These are phyloP conservation scores for Clostera curtula DNA, from an alignment of 2,888 invertebrate genomes.

Conservation along the genomic window DNA sequence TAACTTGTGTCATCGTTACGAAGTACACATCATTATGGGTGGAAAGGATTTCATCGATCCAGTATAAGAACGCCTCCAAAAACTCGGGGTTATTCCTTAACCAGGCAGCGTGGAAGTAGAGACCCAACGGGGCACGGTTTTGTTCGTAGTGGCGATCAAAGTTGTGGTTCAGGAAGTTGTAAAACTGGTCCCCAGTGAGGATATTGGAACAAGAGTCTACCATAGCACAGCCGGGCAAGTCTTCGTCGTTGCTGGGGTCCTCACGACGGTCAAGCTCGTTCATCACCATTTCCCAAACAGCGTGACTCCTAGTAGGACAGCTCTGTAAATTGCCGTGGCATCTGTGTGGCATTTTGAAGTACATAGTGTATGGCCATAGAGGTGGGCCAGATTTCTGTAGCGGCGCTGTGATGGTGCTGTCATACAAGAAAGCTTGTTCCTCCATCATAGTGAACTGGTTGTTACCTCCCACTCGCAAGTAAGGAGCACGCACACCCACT, in stretches of 20 bases:
- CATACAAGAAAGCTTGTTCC: constrained; percentile 95
- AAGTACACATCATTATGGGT: constrained; percentile 95
- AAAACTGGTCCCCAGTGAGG: constrained; percentile 93
- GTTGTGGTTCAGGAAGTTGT: constrained; percentile 94
- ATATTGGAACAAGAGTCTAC: constrained; percentile 96
- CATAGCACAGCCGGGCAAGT: constrained; percentile 94
- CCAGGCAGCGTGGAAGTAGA: constrained; percentile 97
- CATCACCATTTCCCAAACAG: constrained; percentile 97
- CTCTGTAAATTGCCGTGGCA: constrained; percentile 95
- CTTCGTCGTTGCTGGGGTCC: constrained; percentile 92
- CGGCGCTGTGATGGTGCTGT: constrained; percentile 95
- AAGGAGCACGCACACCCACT: constrained; percentile 92
- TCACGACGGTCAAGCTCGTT: constrained; percentile 94
- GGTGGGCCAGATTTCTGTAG: constrained; percentile 93
- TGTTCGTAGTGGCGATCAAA: constrained; percentile 94
- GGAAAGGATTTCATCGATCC: constrained; percentile 91
- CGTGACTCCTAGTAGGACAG: constrained; percentile 93
- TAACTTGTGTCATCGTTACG: constrained; percentile 96
- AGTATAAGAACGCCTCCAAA: constrained; percentile 92
- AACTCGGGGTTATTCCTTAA: constrained; percentile 94
- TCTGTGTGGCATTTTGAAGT: constrained; percentile 96
- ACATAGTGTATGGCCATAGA: constrained; percentile 98
- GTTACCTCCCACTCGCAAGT: constrained; percentile 93
- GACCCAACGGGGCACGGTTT: constrained; percentile 90
- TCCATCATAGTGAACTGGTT: constrained; percentile 99